Percentiles rank a stretch among this genome's conserved stretches.
phyloP scores from a whole-genome alignment of 1,140 invertebrate genomes.

The Micrasema minimum region DNA sequence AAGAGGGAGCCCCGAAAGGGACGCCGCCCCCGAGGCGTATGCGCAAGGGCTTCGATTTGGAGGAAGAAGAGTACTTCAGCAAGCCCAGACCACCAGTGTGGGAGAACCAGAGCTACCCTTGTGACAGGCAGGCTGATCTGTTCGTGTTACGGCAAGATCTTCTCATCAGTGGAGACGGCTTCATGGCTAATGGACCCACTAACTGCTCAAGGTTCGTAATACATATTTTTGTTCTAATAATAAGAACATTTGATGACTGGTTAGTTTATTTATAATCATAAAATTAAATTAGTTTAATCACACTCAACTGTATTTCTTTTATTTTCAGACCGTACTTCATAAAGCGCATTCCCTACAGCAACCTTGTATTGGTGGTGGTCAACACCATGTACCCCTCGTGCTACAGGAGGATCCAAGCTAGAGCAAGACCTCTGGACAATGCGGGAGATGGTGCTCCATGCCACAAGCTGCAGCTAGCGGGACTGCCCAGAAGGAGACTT shows the following conservation, averaged over 20 bases:
- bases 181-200: slow-evolving; percentile 56
- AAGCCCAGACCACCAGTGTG: slow-evolving; percentile 57
- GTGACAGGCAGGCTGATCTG: slow-evolving; percentile 74
- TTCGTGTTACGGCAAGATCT: slow-evolving; percentile 74
- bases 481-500: slow-evolving; percentile 72
- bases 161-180: slow-evolving; percentile 65
- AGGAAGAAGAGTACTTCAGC: slow-evolving; percentile 62
- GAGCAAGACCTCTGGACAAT: slow-evolving; percentile 60
- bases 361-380: slow-evolving; percentile 83
- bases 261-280: too few species aligned
- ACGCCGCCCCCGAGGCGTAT: slow-evolving; percentile 56
- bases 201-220: slow-evolving; percentile 55
- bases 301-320: slow-evolving; percentile 9
- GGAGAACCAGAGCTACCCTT: slow-evolving; percentile 64
- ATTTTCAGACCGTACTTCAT: slow-evolving; percentile 76
- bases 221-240: slow-evolving; percentile 51
- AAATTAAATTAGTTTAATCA: too few species aligned
- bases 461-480: slow-evolving; percentile 78
- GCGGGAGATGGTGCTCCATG: slow-evolving; percentile 70
- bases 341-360: slow-evolving; percentile 78
- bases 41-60: slow-evolving; percentile 56
- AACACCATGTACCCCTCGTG: slow-evolving; percentile 63
- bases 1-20: slow-evolving; percentile 49
- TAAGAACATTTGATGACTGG: slow-evolving; percentile 51
- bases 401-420: slow-evolving; percentile 56